Evolutionary conservation across 2,113 vertebrate genomes (phyloP), one percentile per base, ranked within the genome.

Genomic region (Callionymus lyra): DNA sequence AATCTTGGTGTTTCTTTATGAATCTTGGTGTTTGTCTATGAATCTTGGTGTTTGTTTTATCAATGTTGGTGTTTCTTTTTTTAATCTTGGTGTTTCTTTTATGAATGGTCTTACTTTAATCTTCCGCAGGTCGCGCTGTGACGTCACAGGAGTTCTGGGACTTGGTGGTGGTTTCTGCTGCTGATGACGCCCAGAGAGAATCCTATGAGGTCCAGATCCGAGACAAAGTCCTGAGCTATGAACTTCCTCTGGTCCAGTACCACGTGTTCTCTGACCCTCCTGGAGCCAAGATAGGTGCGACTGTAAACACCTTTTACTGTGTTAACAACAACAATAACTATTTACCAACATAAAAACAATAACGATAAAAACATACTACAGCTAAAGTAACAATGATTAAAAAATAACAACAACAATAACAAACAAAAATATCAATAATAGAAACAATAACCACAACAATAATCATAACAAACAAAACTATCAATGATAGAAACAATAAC

Each of bases 191-290:
- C 34, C 94, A 97, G 71, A 88, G 76, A 58, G 57, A 62, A n/a
- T 86, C 83, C 1, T 97, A 90, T 14, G 83, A 86, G 61, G 74
- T 82, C 50, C 91, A 95, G 69, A 76, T 97, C 17, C 56, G 63
- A 1, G 72, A 76, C 45, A 96, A 97, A 63, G 61, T 89, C 11
- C 31, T 69, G n/a, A 75, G 84, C 35, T 81, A 48, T 6, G 89
- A 91, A 49, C 83, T 95, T 13, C 94, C 94, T 0, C 65, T 85
- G 15, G 85, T 82, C 17, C 72, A 67, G 1, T 97, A 89, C 63
- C 85, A 83, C 4, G 89, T 96, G 47, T 86, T 93, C 40, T 84
- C 77, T 38, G 94, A 98, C 68, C 92, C 91, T 1, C 75, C 86
- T 2, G 93, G 90, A 41, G 35, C 53, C 10, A 91, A 91, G 74